A percentile compares a stretch with the other conserved stretches of the same genome.
phyloP scores from a whole-genome alignment of 2,113 vertebrate species.

The Centropristis striata region DNA sequence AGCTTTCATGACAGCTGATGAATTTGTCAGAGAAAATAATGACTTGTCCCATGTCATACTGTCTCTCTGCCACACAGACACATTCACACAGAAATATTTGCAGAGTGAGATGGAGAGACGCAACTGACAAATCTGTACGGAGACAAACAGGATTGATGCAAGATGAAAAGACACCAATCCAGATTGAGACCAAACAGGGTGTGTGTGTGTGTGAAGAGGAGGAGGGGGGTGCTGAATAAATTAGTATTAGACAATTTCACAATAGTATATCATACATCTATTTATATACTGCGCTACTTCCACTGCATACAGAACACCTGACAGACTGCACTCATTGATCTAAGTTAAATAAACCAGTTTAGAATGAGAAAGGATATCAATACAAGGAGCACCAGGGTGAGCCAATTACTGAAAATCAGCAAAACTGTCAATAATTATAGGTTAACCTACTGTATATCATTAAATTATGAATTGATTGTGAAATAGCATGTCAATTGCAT shows the following conservation, averaged over 20 bases:
- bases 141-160: neutral
- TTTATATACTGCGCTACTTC: neutral
- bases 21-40: neutral
- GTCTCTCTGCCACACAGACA: neutral
- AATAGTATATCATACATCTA: slow-evolving; percentile 5
- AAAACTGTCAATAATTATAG: neutral
- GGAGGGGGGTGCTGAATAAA: neutral
- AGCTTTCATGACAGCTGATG: neutral
- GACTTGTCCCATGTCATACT: neutral
- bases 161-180: neutral
- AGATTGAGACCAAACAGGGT: neutral
- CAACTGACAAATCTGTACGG: neutral
- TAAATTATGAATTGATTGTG: neutral
- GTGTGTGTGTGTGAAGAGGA: neutral
- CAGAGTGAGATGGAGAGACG: neutral
- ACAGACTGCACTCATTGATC: slow-evolving; percentile 14
- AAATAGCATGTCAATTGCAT: neutral
- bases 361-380: slow-evolving; percentile 14
- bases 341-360: neutral
- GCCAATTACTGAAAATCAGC: slow-evolving; percentile 5
- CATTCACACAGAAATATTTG: slow-evolving; percentile 1
- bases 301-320: neutral
- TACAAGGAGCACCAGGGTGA: slow-evolving; percentile 5
- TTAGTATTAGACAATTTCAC: neutral
- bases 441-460: neutral